phyloP scores from a whole-genome alignment of 2,888 invertebrate species.

The Rhyacophila evoluta region DNA sequence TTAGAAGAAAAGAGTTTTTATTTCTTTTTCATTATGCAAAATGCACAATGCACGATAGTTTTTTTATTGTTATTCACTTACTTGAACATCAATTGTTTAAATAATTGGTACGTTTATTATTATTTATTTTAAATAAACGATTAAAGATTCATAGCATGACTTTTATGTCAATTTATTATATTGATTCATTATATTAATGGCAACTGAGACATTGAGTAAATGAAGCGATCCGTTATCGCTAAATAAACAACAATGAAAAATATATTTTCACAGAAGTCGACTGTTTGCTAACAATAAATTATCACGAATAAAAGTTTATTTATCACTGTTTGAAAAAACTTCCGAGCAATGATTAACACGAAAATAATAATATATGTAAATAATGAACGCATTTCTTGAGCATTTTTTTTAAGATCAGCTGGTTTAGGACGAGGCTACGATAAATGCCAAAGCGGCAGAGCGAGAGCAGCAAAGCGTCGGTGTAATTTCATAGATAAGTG shows the following conservation, averaged over 20 bases:
- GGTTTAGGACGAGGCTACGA: too few species aligned
- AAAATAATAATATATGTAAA: too few species aligned
- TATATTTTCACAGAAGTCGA: not conserved
- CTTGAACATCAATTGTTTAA: not conserved
- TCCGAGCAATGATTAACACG: too few species aligned
- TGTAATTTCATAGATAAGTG: too few species aligned
- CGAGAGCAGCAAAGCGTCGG: too few species aligned
- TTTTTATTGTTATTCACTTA: not conserved
- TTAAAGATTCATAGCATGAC: not conserved
- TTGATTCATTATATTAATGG: not conserved
- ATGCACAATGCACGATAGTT: not conserved
- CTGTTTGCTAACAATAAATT: constrained; percentile 9
- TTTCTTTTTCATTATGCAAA: not conserved
- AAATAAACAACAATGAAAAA: not conserved
- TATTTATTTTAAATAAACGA: not conserved
- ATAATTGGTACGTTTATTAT: not conserved
- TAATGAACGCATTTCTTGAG: too few species aligned
- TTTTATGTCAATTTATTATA: not conserved
- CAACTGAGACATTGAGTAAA: constrained; percentile 4
- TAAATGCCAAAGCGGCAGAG: too few species aligned
- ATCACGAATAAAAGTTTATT: not conserved
- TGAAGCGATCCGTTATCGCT: not conserved
- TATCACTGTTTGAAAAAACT: not conserved
- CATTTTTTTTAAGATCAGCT: too few species aligned
- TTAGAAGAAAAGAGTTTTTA: not conserved